phyloP scores from a whole-genome alignment of 2,797 vertebrate genomes.

The Eulemur mongoz region DNA sequence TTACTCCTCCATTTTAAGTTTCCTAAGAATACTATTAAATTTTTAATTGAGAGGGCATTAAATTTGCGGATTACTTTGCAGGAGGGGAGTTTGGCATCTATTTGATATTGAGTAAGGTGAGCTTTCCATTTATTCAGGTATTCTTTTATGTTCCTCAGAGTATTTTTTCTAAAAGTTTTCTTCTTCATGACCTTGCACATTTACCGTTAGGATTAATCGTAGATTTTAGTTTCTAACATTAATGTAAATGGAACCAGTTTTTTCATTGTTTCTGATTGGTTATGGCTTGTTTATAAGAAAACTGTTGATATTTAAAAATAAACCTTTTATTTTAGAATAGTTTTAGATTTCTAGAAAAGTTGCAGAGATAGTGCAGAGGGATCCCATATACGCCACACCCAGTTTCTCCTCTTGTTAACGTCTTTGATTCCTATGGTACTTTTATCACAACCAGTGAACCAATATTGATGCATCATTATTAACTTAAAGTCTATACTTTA shows the following conservation, averaged over 20 bases:
- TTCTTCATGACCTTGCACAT: background rate
- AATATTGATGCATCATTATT: background rate
- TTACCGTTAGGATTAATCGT: background rate
- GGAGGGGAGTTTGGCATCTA: too few relatives aligned
- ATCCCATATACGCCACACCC: background rate
- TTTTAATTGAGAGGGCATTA: too few relatives aligned
- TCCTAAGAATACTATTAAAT: too few relatives aligned
- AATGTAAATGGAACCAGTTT: background rate
- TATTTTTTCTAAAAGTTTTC: background rate
- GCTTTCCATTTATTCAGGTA: too few relatives aligned
- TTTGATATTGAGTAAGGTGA: too few relatives aligned
- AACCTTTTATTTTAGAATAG: background rate
- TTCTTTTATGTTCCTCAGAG: too few relatives aligned
- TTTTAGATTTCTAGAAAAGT: constrained; percentile 24
- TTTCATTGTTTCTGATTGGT: background rate
- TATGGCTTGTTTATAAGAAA: background rate
- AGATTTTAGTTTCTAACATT: constrained; percentile 11
- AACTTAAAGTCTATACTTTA: background rate
- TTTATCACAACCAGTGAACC: background rate
- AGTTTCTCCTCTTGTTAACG: background rate
- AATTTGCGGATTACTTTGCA: too few relatives aligned
- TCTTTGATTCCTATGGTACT: background rate
- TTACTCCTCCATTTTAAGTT: too few relatives aligned
- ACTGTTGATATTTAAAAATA: constrained; percentile 1
- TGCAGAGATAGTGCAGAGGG: background rate